These are phyloP conservation scores for Triplophysa siluroides DNA, from an alignment of 2,113 vertebrate genomes.

Conservation along the genomic window DNA sequence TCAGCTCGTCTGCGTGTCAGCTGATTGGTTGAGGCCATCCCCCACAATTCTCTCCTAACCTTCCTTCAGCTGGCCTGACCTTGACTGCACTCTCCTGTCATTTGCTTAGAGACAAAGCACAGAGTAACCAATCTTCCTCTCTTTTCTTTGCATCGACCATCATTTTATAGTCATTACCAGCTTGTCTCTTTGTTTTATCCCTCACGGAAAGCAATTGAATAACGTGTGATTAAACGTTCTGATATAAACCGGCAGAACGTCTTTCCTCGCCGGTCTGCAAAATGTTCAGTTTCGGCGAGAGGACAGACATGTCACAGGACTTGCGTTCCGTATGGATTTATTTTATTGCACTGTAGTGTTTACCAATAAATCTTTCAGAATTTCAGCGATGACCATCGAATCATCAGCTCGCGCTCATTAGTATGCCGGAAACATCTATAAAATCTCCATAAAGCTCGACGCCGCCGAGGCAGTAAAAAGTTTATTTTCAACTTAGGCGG, in stretches of 20 bases:
- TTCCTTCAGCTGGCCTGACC: constrained; percentile 49
- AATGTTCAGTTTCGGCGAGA: not conserved
- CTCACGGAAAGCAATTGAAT: not conserved
- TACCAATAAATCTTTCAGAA: constrained; percentile 52
- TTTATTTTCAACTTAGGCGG: constrained; percentile 43
- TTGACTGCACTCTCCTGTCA: constrained; percentile 35
- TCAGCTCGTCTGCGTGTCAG: no score
- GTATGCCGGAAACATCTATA: constrained; percentile 37
- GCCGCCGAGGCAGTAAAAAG: constrained; percentile 46
- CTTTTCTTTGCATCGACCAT: not conserved
- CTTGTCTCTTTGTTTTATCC: constrained; percentile 17
- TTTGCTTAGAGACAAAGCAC: constrained; percentile 29
- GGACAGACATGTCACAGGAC: not conserved
- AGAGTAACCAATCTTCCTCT: constrained; percentile 9
- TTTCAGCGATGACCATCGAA: constrained; percentile 43
- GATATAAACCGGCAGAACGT: not conserved
- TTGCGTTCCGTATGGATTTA: constrained; percentile 37
- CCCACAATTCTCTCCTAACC: constrained; percentile 41
- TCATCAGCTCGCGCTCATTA: constrained; percentile 42
- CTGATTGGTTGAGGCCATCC: not conserved
- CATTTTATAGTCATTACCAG: not conserved
- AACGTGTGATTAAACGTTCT: not conserved
- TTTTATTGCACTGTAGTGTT: constrained; percentile 31
- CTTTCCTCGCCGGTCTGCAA: not conserved
- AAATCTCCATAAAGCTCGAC: constrained; percentile 51